Evolutionary conservation across 2,113 vertebrate genomes (phyloP).

Genomic region (Glaucomys volans): DNA sequence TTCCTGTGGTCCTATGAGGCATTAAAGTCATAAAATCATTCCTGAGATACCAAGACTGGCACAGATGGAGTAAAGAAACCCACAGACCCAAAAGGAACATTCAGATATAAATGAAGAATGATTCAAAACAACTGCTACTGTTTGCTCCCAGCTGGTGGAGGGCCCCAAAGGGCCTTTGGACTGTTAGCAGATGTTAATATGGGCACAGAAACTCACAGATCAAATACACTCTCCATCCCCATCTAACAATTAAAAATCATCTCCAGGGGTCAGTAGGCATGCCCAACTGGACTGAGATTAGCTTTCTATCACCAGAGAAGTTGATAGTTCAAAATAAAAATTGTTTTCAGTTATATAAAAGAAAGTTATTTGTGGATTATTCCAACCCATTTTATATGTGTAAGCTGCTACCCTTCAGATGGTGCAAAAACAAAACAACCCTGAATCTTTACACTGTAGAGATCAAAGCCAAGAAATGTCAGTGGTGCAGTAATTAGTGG

Average conservation of each 20-base stretch:
- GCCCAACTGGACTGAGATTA: background rate
- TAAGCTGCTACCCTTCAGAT: background rate
- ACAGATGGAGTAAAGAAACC: background rate
- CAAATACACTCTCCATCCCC: background rate
- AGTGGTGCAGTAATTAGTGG: background rate
- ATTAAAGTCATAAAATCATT: background rate
- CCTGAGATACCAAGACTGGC: background rate
- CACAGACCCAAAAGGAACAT: background rate
- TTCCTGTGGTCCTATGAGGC: background rate
- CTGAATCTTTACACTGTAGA: background rate
- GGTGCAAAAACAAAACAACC: background rate
- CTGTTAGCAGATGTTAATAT: background rate
- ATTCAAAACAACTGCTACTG: background rate
- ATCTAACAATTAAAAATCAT: background rate
- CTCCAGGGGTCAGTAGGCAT: background rate
- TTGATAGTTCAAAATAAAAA: background rate
- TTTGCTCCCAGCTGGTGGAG: background rate
- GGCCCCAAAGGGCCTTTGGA: background rate
- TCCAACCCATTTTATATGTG: background rate
- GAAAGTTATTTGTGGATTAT: background rate
- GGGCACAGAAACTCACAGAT: background rate
- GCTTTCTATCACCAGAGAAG: background rate
- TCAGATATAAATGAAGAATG: background rate
- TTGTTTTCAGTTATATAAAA: background rate
- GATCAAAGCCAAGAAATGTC: background rate